phyloP scores from a whole-genome alignment of 2,113 vertebrate genomes.

The Sialia sialis region DNA sequence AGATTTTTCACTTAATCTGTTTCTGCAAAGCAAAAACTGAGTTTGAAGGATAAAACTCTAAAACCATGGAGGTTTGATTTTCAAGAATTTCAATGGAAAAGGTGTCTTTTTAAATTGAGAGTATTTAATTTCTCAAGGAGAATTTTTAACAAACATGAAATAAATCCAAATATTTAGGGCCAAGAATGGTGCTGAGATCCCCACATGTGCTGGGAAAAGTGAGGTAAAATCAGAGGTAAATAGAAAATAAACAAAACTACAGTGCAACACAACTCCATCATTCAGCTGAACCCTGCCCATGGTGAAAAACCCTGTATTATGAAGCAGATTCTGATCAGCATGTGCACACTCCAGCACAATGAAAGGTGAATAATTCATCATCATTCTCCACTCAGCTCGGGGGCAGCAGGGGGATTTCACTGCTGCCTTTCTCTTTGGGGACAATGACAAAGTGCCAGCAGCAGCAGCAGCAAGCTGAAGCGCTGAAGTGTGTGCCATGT shows the following conservation, averaged over 20 bases:
- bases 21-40: neutral
- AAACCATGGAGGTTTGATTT: neutral
- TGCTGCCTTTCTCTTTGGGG: conserved; percentile 69
- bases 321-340: conserved; percentile 48
- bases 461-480: conserved; percentile 62
- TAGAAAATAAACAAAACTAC: neutral
- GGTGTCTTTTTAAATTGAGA: neutral
- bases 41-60: neutral
- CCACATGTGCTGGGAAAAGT: accelerated
- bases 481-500: conserved; percentile 76
- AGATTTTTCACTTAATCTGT: neutral
- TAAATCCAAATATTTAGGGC: neutral
- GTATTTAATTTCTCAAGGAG: neutral
- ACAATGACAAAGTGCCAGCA: conserved; percentile 66
- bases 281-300: neutral
- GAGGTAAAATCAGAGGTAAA: neutral
- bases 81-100: neutral
- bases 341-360: conserved; percentile 67
- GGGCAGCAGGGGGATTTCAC: conserved; percentile 68
- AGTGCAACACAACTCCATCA: neutral
- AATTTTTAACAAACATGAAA: neutral
- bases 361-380: conserved; percentile 81
- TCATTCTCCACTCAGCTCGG: conserved; percentile 64
- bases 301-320: conserved; percentile 42
- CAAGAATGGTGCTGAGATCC: neutral